Evolutionary conservation across 2,888 invertebrate species (phyloP).

Genomic region (Andrena flavipes): DNA sequence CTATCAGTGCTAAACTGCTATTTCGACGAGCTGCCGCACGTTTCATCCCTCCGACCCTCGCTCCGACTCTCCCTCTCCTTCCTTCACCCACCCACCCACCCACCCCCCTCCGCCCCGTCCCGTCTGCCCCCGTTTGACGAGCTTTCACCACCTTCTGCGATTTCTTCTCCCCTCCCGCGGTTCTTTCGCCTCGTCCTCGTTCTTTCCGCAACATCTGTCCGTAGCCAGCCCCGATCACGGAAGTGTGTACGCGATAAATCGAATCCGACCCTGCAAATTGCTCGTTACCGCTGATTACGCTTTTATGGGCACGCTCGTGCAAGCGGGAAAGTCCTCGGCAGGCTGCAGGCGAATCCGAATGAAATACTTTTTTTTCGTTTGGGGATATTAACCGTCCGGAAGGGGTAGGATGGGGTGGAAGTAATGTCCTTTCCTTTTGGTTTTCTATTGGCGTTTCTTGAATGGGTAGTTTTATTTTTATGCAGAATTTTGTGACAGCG

Average conservation of each 20-base stretch:
- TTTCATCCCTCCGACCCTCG: constrained; percentile 50
- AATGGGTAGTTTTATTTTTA: too few species aligned
- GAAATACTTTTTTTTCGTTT: neutral
- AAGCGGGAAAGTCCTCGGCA: neutral
- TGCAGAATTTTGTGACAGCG: too few species aligned
- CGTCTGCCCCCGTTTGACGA: constrained; percentile 39
- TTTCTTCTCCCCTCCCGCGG: constrained; percentile 38
- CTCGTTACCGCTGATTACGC: constrained; percentile 52
- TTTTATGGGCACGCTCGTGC: constrained; percentile 16
- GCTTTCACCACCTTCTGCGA: constrained; percentile 42
- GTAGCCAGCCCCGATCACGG: constrained; percentile 33
- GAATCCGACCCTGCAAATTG: constrained; percentile 70
- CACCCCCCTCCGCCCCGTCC: constrained; percentile 24
- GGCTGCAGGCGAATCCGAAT: neutral
- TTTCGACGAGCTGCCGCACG: constrained; percentile 76
- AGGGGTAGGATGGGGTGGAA: too few species aligned
- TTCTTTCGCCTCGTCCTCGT: constrained; percentile 20
- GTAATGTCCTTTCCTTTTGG: neutral
- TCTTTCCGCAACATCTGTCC: constrained; percentile 55
- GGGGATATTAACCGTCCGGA: neutral
- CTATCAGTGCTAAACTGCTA: constrained; percentile 82
- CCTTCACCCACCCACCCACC: constrained; percentile 16
- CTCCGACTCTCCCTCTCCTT: constrained; percentile 23
- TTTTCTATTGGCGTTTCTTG: neutral
- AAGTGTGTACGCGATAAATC: constrained; percentile 74